Evolutionary conservation across 2,888 invertebrate species (phyloP), one percentile per base, ranked within the genome.

Genomic region (Papilio demoleus): DNA sequence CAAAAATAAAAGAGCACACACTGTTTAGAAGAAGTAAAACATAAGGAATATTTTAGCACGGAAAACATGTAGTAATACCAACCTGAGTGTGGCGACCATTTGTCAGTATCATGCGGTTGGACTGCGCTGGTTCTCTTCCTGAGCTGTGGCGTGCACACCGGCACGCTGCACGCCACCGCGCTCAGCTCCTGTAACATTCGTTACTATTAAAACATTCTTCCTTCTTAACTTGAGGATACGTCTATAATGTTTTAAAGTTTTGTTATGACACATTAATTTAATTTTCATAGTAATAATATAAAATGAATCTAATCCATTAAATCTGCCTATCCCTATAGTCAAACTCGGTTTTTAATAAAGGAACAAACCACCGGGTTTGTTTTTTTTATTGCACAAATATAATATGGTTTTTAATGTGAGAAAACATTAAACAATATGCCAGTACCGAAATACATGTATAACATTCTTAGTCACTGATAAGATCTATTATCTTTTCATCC

Each of bases 11-110:
- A n/a, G n/a, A n/a, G n/a, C n/a, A n/a, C n/a, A n/a, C n/a, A n/a
- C n/a, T n/a, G n/a, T n/a, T n/a, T n/a, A n/a, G n/a, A n/a, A n/a
- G n/a, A n/a, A n/a, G n/a, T n/a, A n/a, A n/a, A n/a, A n/a, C n/a
- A n/a, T n/a, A n/a, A n/a, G n/a, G n/a, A n/a, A n/a, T n/a, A n/a
- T n/a, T n/a, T n/a, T n/a, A n/a, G n/a, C n/a, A n/a, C n/a, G n/a
- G n/a, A 38, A 14, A 14, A 12, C 38, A 38, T 38, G 4, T 1
- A 2, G 24, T 11, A 34, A 40, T 59, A 47, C 11, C 63, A 78
- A 90, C 90, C 92, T 70, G 90, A 78, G 76, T 91, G 92, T 1
- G 91, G 91, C 12, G 92, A 90, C 90, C 92, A 91, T 72, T 92
- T 92, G 65, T 92, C 92, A 2, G 74, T 72, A 8, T 92, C 92